Percentiles rank a stretch among this genome's conserved stretches.
phyloP scores from a whole-genome alignment of 2,113 vertebrate genomes.

The Petromus typicus region DNA sequence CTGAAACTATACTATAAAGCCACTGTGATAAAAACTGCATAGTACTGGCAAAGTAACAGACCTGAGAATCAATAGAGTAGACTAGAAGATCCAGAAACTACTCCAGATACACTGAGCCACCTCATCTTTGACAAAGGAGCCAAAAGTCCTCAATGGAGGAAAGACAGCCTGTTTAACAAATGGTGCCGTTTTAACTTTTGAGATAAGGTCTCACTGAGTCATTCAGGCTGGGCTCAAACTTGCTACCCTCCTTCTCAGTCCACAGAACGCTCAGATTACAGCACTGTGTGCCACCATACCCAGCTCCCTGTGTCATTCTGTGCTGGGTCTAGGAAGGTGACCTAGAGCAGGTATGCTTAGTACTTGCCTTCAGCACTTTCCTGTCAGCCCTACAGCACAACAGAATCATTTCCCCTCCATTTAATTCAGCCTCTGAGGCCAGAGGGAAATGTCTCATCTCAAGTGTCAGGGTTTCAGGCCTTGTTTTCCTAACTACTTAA shows the following conservation, averaged over 20 bases:
- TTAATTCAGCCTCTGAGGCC: neutral
- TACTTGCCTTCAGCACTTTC: neutral
- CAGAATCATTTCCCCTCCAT: neutral
- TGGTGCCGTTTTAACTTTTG: neutral
- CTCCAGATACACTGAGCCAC: too few relatives aligned
- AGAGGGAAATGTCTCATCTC: neutral
- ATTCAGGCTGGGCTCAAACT: neutral
- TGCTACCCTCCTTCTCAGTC: neutral
- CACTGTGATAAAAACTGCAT: too few relatives aligned
- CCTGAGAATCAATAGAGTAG: too few relatives aligned
- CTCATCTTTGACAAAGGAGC: too few relatives aligned
- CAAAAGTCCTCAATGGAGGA: too few relatives aligned
- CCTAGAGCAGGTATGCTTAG: rapidly evolving
- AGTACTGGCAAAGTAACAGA: too few relatives aligned
- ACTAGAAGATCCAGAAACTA: too few relatives aligned
- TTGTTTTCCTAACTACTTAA: neutral
- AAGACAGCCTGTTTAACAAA: too few relatives aligned
- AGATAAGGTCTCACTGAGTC: neutral
- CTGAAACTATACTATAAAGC: too few relatives aligned
- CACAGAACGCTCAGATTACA: neutral
- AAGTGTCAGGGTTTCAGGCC: neutral
- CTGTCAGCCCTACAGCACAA: neutral
- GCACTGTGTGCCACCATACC: neutral
- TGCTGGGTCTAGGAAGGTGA: neutral
- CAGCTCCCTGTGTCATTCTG: neutral